Base-by-base conservation (phyloP, 2,797 vertebrate species). In the Sebastes hubbsi region DNA sequence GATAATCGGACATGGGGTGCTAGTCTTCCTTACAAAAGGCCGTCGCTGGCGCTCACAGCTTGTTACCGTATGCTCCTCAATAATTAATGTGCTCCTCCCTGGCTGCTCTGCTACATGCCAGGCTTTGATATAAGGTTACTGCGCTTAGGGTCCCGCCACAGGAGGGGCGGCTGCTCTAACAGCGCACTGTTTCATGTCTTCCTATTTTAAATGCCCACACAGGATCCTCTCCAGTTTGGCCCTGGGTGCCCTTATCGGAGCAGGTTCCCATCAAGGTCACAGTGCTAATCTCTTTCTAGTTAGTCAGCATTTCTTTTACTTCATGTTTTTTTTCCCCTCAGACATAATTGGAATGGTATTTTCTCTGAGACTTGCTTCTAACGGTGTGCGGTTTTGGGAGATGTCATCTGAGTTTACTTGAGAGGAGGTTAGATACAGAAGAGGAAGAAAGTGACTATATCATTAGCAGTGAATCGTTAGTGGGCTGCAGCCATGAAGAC, bases 101-200 rank as follows among this genome's bases (percentile, higher is more conserved):
- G 88, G 87, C 92, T 94, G 94, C 93, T 94, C 91, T 60, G 84
- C 84, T 84, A 92, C 94, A 93, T 87, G 89, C 87, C 87, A 91
- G 79, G 90, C 94, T 96, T 95, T 96, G 95, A 96, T 95, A 94
- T 94, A 92, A 95, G 94, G 95, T 96, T 95, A 95, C 92, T 84
- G 78, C 34, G 90, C 91, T 93, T 69, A 85, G 84, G 92, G 92
- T 94, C 91, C 90, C 79, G 82, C 93, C 87, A 90, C 92, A 89
- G 92, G 92, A 93, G 85, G 87, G 80, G 75, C 56, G 63, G 84
- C 83, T 77, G 87, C 84, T 91, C 82, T 84, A 75, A 83, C 66
- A 90, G 91, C n/a, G 27, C 38, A 52, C 61, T 60, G 77, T 94
- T 97, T 97, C 95, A 97, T 96, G 95, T 97, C 95, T 80, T 84